Conservation (phyloP, 2,797 vertebrate genomes). For the Rhabdophis nuchalis region DNA sequence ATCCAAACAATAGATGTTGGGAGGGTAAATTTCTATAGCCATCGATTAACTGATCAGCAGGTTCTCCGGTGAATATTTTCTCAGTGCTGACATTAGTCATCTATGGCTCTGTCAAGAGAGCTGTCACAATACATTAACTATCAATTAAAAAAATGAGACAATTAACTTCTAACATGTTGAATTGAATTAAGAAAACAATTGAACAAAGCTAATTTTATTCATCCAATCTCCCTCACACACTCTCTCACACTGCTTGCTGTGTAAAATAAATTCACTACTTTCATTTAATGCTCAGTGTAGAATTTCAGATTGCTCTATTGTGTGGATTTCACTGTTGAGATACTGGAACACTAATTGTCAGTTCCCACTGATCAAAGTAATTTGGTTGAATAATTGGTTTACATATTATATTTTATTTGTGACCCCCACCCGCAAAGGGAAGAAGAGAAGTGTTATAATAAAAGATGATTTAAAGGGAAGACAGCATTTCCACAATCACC, state of each 20-base stretch:
- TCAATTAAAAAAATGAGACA: constrained; percentile 78
- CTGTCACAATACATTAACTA: constrained; percentile 77
- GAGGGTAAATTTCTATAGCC: constrained; percentile 32
- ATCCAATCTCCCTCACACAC: neutral
- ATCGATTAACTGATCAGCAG: constrained; percentile 40
- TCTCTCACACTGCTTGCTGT: constrained; percentile 33
- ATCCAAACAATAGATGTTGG: constrained; percentile 27
- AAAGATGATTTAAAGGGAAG: constrained; percentile 51
- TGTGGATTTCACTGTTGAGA: constrained; percentile 58
- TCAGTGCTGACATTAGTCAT: constrained; percentile 60
- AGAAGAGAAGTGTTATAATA: constrained; percentile 48
- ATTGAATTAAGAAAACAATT: constrained; percentile 20
- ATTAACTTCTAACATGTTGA: constrained; percentile 64
- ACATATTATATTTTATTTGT: constrained; percentile 60
- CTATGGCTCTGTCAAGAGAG: constrained; percentile 68
- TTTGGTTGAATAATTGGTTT: constrained; percentile 65
- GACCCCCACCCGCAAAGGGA: neutral
- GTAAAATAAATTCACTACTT: constrained; percentile 48
- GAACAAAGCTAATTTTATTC: constrained; percentile 24
- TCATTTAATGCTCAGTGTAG: constrained; percentile 37
- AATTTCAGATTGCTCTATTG: constrained; percentile 40
- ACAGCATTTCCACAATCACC: constrained; percentile 50
- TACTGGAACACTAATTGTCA: constrained; percentile 63
- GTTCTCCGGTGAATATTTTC: constrained; percentile 38
- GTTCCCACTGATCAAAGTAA: constrained; percentile 61